Evolutionary conservation across 2,888 invertebrate species (phyloP), one percentile per base, ranked within the genome.

Genomic region (Rotaria macrura): DNA sequence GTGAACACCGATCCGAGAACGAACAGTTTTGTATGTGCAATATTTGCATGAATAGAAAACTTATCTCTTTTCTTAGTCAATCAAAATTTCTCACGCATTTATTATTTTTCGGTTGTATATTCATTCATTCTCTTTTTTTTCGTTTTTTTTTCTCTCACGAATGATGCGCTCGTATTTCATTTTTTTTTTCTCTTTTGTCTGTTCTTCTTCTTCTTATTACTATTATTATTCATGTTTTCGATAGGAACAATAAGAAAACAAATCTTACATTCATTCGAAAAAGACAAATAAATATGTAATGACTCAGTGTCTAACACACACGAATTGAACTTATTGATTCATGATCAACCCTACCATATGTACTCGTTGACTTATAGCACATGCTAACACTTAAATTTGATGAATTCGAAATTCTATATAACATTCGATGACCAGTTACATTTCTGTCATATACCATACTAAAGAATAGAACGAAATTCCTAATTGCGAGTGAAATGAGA

Each of bases 251-350:
- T 34, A 65, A 65, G 65, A 17, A 65, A 34, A 65, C 65, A 65
- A 65, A 65, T 34, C 34, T 65, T 34, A 34, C 38, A 34, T 34
- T 34, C 65, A 65, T 65, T 65, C 5, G 20, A 65, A 65, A 34
- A 65, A 65, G 65, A 65, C 65, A 65, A 65, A 65, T 65, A 65
- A 65, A 65, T 65, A 65, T 65, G 17, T 65, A 65, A 65, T 34
- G 34, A 65, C 34, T 34, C 34, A 17, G 65, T 65, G 65, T 65
- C 65, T 4, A 29, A 65, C 65, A 65, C 65, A 65, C 65, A 65
- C 20, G 7, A 34, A 65, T 34, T 38, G 6, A 6, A 38, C 20
- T 49, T 3, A 47, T 12, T 47, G 47, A 4, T 47, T 47, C 47
- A 47, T 4, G 47, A 14, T 4, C 14, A 12, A 14, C 47, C 47